A percentile compares a stretch with the other conserved stretches of the same genome.
Conservation (phyloP, 2,113 vertebrate genomes). For the Brachyhypopomus gauderio region DNA sequence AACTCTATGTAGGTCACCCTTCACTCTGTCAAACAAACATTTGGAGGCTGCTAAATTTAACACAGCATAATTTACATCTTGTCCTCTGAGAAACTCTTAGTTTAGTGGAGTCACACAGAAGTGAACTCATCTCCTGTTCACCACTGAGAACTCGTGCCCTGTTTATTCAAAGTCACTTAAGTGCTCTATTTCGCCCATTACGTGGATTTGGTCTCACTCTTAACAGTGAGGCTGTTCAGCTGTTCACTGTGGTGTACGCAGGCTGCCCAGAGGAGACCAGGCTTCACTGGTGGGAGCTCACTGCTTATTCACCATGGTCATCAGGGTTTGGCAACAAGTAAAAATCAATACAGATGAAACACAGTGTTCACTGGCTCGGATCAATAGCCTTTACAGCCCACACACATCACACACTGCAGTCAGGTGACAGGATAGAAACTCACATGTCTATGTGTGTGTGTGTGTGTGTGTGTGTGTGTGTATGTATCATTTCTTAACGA, state of each 20-base stretch:
- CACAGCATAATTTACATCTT: slow-evolving; percentile 48
- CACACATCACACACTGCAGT: slow-evolving; percentile 11
- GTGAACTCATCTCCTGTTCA: slow-evolving; percentile 41
- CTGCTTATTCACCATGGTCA: background rate
- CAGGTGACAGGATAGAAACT: slow-evolving; percentile 26
- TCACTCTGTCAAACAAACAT: slow-evolving; percentile 54
- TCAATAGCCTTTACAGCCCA: slow-evolving; percentile 28
- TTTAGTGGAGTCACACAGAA: slow-evolving; percentile 39
- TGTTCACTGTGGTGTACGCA: background rate
- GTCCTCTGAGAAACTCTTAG: slow-evolving; percentile 52
- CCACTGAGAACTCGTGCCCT: slow-evolving; percentile 8
- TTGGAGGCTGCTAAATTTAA: slow-evolving; percentile 54
- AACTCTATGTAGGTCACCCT: slow-evolving; percentile 51
- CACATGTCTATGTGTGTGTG: slow-evolving; percentile 2
- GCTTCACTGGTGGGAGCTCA: background rate
- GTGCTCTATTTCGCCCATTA: background rate
- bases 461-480: background rate
- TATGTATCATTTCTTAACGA: background rate
- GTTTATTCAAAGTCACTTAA: slow-evolving; percentile 22
- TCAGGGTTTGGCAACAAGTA: slow-evolving; percentile 23
- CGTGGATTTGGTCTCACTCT: background rate
- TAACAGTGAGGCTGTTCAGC: background rate
- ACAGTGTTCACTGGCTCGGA: slow-evolving; percentile 31
- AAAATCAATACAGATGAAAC: slow-evolving; percentile 36
- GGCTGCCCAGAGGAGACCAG: slow-evolving; percentile 3